Percentiles rank a stretch among this genome's conserved stretches.
Evolutionary conservation across 2,888 invertebrate species (phyloP).

Genomic region (Cyaniris semiargus): DNA sequence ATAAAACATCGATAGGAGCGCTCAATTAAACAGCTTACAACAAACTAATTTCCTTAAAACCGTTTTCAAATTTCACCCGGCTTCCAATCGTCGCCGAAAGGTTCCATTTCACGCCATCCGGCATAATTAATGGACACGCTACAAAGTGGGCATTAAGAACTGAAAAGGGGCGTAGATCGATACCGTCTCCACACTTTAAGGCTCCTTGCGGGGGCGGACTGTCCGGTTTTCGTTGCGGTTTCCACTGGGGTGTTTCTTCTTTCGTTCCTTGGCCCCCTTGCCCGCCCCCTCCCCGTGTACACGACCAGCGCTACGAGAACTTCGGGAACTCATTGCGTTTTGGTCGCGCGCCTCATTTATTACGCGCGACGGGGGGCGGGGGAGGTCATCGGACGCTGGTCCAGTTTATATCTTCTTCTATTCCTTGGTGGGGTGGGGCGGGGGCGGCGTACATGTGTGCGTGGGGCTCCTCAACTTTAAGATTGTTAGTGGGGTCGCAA

Average conservation of each 20-base stretch:
- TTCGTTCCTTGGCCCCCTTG: slow-evolving; percentile 64
- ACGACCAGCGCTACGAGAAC: slow-evolving; percentile 58
- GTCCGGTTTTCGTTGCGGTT: slow-evolving; percentile 52
- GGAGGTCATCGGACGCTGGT: slow-evolving; percentile 50
- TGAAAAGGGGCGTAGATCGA: slow-evolving; percentile 64
- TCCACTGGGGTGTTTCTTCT: slow-evolving; percentile 66
- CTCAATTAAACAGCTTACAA: slow-evolving; percentile 46
- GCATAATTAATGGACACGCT: slow-evolving; percentile 73
- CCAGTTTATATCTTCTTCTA: slow-evolving; percentile 59
- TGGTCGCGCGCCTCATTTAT: slow-evolving; percentile 45
- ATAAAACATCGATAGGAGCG: slow-evolving; percentile 37
- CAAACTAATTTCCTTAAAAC: slow-evolving; percentile 49
- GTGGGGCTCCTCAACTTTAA: slow-evolving; percentile 69
- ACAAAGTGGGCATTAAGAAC: slow-evolving; percentile 76
- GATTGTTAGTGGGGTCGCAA: slow-evolving; percentile 78
- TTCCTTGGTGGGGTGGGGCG: slow-evolving; percentile 59
- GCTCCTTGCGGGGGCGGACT: slow-evolving; percentile 56
- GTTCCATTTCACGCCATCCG: slow-evolving; percentile 57
- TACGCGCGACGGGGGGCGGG: slow-evolving; percentile 44
- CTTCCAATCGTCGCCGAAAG: slow-evolving; percentile 53
- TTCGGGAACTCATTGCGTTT: slow-evolving; percentile 54
- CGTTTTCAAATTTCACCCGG: slow-evolving; percentile 46
- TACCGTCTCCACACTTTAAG: slow-evolving; percentile 67
- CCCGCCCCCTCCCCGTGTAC: slow-evolving; percentile 44
- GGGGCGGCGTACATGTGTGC: slow-evolving; percentile 55